phyloP scores from a whole-genome alignment of 2,113 vertebrate genomes.

The Sitta europaea region DNA sequence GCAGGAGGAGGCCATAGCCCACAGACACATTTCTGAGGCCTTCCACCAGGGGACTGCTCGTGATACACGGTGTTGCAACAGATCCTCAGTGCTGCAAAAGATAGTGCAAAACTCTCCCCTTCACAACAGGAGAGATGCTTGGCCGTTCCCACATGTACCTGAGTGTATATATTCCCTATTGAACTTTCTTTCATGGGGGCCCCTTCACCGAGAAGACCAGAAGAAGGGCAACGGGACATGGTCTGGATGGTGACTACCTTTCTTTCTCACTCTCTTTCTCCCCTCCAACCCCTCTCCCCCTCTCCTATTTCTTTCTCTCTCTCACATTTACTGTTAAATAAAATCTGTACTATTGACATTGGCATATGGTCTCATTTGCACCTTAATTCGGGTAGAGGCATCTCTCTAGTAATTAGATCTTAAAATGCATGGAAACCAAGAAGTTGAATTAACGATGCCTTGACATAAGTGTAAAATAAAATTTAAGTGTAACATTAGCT shows the following conservation, averaged over 20 bases:
- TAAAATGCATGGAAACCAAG: neutral
- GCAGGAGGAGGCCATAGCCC: accelerated
- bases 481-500: neutral
- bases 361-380: neutral
- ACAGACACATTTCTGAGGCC: neutral
- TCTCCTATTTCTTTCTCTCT: neutral
- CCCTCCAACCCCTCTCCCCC: neutral
- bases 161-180: neutral
- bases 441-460: neutral
- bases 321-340: neutral
- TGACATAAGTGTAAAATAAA: neutral
- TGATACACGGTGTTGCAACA: neutral
- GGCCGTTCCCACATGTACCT: accelerated
- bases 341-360: neutral
- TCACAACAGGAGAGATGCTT: neutral
- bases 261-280: neutral
- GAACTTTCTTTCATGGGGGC: accelerated
- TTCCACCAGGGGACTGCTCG: accelerated
- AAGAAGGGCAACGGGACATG: neutral
- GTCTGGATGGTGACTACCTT: neutral
- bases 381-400: neutral
- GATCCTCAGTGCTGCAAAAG: neutral
- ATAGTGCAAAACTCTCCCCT: neutral
- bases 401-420: neutral
- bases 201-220: neutral